phyloP scores from a whole-genome alignment of 2,888 invertebrate species.

The Meganola albula region DNA sequence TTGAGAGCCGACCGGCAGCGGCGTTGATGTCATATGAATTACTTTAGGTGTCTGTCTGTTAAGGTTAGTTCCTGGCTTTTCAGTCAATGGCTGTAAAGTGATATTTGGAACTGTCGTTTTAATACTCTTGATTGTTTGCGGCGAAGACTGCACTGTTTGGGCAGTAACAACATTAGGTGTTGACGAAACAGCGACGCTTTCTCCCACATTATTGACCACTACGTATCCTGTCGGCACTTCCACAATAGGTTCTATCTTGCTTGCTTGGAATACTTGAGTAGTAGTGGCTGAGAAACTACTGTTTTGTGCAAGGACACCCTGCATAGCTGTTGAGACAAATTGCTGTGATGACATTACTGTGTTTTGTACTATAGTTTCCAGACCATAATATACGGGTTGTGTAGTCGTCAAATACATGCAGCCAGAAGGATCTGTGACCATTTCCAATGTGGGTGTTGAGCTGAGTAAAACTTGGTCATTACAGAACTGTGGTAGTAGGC shows the following conservation, averaged over 20 bases:
- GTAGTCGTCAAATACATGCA: conserved; percentile 80
- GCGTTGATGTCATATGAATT: conserved; percentile 70
- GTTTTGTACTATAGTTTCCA: conserved; percentile 92
- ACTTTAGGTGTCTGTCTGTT: conserved; percentile 66
- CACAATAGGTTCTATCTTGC: conserved; percentile 88
- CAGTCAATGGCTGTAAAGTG: conserved; percentile 68
- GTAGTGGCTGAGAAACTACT: conserved; percentile 91
- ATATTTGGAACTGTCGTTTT: conserved; percentile 66
- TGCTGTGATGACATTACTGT: conserved; percentile 94
- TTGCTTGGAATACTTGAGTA: conserved; percentile 90
- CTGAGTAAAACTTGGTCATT: conserved; percentile 81
- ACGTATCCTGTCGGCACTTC: conserved; percentile 86
- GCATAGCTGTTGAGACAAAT: conserved; percentile 88
- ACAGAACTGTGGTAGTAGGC: conserved; percentile 72
- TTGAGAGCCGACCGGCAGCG: conserved; percentile 44
- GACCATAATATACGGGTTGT: conserved; percentile 88
- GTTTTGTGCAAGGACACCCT: conserved; percentile 87
- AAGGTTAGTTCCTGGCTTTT: conserved; percentile 46
- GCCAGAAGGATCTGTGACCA: conserved; percentile 79
- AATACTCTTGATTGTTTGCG: conserved; percentile 56
- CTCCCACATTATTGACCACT: conserved; percentile 80
- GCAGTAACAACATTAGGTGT: conserved; percentile 64
- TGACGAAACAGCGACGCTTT: conserved; percentile 63
- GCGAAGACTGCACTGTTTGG: conserved; percentile 61
- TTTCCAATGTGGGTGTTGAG: conserved; percentile 79